Conservation (phyloP, 2,113 vertebrate genomes). For the Thalassarche chlororhynchos region DNA sequence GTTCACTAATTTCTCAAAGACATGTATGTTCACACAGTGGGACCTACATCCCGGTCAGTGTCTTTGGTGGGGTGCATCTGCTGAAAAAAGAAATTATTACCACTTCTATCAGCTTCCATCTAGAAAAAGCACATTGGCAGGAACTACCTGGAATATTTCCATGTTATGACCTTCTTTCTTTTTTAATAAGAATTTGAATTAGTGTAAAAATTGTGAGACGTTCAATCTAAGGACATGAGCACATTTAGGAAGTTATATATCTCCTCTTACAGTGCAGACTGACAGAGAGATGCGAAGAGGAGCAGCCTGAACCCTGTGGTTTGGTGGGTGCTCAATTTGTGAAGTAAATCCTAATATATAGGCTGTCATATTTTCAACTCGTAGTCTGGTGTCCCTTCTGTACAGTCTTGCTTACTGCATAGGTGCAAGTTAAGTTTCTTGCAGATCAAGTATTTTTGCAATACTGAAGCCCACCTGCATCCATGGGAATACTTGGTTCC, state of each 20-base stretch:
- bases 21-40: no score
- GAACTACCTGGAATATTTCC: neutral
- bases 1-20: neutral
- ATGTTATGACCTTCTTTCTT: neutral
- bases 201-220: neutral
- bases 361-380: neutral
- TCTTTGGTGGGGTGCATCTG: neutral
- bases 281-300: neutral
- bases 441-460: neutral
- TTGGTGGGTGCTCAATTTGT: neutral
- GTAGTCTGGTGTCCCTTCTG: neutral
- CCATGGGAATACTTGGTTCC: neutral
- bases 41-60: no score
- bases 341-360: neutral
- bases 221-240: neutral
- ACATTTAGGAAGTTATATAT: neutral
- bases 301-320: neutral
- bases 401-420: neutral
- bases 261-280: neutral
- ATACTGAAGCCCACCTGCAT: neutral
- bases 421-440: neutral
- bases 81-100: neutral
- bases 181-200: neutral
- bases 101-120: neutral
- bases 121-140: neutral